Conservation (phyloP, 2,888 invertebrate genomes). For the Tanytarsus gracilentus region DNA sequence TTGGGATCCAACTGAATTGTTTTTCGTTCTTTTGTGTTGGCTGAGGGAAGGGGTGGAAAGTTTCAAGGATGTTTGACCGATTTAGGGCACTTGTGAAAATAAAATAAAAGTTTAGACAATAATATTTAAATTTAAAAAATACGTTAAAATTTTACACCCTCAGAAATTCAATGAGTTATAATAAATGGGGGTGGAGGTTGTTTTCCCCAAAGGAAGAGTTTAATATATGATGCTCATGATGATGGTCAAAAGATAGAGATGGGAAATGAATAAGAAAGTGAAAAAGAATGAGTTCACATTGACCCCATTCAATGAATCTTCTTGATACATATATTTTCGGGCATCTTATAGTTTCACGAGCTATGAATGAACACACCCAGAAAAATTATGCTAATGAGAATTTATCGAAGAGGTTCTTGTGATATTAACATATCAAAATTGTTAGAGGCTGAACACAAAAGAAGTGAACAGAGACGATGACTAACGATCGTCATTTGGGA, state of each 20-base stretch:
- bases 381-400: conserved; percentile 29
- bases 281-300: conserved; percentile 6
- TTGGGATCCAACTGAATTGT: neutral
- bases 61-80: too few species aligned
- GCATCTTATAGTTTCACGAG: neutral
- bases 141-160: too few species aligned
- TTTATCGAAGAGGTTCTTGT: conserved; percentile 17
- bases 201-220: too few species aligned
- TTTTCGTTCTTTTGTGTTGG: neutral
- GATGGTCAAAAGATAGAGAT: conserved; percentile 5
- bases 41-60: neutral
- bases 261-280: neutral
- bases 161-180: too few species aligned
- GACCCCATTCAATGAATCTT: conserved; percentile 11
- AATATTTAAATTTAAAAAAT: too few species aligned
- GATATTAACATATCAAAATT: conserved; percentile 26
- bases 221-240: too few species aligned
- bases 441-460: neutral
- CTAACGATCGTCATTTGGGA: conserved; percentile 14
- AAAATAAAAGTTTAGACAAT: too few species aligned
- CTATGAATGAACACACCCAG: neutral
- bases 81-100: too few species aligned
- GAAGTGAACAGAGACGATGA: neutral
- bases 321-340: neutral
- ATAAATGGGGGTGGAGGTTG: too few species aligned